Base-by-base conservation (phyloP, 2,888 invertebrate species). In the Coecobrya sp. region DNA sequence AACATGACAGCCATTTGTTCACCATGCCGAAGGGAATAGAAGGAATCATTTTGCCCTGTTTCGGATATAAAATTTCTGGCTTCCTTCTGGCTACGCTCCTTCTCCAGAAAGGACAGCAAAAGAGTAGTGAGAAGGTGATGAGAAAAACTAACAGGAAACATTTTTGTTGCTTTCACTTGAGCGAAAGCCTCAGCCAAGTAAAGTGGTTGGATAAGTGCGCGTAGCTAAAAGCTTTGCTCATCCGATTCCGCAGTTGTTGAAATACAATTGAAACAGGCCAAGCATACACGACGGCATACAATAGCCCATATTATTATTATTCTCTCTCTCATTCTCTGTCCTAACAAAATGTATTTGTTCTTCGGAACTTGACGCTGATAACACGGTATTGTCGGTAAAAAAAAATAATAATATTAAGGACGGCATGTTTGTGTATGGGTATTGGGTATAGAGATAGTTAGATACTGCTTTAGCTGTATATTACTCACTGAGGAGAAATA, bases 81-180 rank as follows among this genome's bases (percentile, higher is more conserved):
- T 36, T 49, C 7, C 49, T 49, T 49, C 11, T 13, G 49, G 49
- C 22, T 19, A 22, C 19, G 5, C 13, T 19, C 19, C 59, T 59
- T 8, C 19, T 8, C 19, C 59, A 59, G 59, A 19, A 22, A 59
- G 59, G 59, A 22, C 59, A 59, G 8, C 1, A 59, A 19, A 59
- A n/a, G 19, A 59, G 19, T 59, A 22, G 59, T 22, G 59, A 59
- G 8, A 19, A 59, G 59, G 68, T 27, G 68, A 86, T 68, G 68
- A 19, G 84, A 81, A 85, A 85, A 73, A 68, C 36, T 22, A 86
- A 86, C 68, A 68, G 70, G 49, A 52, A 73, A 49, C 30, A 52
- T 68, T 70, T 86, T 30, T 22, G 7, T 25, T 11, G n/a, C 45
- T 86, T 68, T 86, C 86, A 86, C 73, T 86, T 86, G 52, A 86